Conservation (phyloP, 2,113 vertebrate genomes). For the Tragulus kanchil region DNA sequence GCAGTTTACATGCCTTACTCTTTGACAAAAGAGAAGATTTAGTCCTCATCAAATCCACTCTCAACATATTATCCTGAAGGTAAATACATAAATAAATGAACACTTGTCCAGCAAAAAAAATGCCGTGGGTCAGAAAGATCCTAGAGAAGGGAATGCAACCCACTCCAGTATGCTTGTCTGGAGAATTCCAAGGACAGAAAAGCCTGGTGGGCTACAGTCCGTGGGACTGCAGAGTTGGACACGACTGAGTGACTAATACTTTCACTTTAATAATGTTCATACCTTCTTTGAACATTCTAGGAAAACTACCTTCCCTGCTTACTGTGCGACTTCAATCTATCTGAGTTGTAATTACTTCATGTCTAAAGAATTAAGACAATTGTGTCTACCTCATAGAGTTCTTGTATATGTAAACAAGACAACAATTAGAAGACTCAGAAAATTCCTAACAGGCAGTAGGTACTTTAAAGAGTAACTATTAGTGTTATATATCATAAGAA, state of each 20-base stretch:
- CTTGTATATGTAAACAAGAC: neutral
- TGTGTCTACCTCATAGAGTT: neutral
- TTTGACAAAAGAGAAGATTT: neutral
- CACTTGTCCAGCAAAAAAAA: neutral
- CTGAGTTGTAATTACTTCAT: neutral
- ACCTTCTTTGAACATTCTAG: neutral
- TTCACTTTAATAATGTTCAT: neutral
- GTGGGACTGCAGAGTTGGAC: too few species aligned
- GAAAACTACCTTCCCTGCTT: neutral
- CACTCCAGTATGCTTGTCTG: too few species aligned
- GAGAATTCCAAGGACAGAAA: too few species aligned
- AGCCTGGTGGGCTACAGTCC: too few species aligned
- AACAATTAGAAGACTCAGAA: neutral
- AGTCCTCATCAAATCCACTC: neutral
- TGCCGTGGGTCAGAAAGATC: too few species aligned
- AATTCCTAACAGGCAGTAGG: neutral
- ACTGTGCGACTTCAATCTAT: neutral
- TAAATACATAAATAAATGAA: neutral
- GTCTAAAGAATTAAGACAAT: constrained; percentile 19
- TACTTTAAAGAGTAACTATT: neutral
- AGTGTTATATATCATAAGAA: neutral
- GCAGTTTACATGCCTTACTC: neutral
- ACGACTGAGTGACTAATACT: too few species aligned
- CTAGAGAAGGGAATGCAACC: too few species aligned
- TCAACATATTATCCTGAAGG: neutral